phyloP scores from a whole-genome alignment of 2,113 vertebrate species.

The Alosa alosa region DNA sequence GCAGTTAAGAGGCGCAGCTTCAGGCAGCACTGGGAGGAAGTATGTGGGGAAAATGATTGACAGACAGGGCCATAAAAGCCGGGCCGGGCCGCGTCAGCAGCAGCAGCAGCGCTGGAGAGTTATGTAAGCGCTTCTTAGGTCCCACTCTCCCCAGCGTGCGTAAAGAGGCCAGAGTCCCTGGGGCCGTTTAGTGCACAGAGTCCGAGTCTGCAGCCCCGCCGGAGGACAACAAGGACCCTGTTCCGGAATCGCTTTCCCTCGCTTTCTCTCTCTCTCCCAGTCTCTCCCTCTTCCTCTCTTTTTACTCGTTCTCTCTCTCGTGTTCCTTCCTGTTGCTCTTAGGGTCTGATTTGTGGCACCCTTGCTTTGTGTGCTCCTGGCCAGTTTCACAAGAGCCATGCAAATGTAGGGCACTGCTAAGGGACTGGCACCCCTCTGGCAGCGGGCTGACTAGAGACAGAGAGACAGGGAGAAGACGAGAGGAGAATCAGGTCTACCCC shows the following conservation, averaged over 20 bases:
- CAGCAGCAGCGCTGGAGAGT: background rate
- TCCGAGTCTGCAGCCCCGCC: background rate
- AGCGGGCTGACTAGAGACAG: background rate
- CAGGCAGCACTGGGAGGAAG: background rate
- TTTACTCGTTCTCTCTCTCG: background rate
- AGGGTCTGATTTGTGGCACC: slow-evolving; percentile 1
- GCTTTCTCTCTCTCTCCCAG: background rate
- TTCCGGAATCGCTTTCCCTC: background rate
- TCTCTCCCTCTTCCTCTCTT: background rate
- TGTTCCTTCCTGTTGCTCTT: background rate
- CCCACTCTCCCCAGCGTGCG: background rate
- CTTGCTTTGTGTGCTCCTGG: background rate
- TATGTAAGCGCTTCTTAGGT: background rate
- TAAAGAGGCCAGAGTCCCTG: background rate
- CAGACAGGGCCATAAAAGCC: background rate
- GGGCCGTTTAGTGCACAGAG: background rate
- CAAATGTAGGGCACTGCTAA: background rate
- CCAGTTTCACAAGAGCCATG: background rate
- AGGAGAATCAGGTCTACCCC: background rate
- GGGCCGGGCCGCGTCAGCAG: background rate
- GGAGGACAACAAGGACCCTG: background rate
- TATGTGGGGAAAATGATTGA: background rate
- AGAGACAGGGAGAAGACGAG: background rate
- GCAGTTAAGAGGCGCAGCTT: background rate
- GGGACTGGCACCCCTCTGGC: background rate